Conservation (phyloP, 2,113 vertebrate species). For the Gallinago jamesoni region DNA sequence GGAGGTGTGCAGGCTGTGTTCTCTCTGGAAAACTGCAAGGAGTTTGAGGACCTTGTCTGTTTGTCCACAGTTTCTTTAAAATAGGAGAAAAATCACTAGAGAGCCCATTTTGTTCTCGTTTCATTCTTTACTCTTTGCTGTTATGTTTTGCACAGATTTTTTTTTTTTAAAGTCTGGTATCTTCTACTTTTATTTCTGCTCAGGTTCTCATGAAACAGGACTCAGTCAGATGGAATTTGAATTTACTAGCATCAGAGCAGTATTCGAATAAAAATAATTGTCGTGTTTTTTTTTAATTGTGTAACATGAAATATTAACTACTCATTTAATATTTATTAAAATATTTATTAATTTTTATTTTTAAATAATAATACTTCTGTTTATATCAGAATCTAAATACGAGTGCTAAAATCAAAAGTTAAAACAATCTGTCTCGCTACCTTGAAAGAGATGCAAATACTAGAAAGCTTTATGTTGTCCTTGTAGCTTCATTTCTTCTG, state of each 20-base stretch:
- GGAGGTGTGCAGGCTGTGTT: background rate
- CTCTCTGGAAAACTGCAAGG: background rate
- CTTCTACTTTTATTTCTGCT: background rate
- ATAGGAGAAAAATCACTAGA: background rate
- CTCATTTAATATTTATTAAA: no score
- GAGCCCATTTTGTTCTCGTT: background rate
- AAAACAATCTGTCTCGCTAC: background rate
- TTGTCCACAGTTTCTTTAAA: background rate
- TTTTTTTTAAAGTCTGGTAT: background rate
- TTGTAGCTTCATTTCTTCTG: constrained; percentile 4
- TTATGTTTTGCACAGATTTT: background rate
- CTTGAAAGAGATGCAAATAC: background rate
- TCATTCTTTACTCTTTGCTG: background rate
- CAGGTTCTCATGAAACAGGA: background rate
- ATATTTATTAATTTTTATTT: background rate
- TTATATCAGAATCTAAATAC: background rate
- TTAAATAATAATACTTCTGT: background rate
- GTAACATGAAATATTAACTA: background rate
- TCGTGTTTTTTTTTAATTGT: background rate
- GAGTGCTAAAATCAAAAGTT: background rate
- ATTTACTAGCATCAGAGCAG: background rate
- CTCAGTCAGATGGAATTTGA: background rate
- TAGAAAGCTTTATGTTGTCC: background rate
- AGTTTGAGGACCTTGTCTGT: background rate
- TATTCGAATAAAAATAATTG: background rate